Evolutionary conservation across 2,797 vertebrate species (phyloP).

Genomic region (Vultur gryphus): DNA sequence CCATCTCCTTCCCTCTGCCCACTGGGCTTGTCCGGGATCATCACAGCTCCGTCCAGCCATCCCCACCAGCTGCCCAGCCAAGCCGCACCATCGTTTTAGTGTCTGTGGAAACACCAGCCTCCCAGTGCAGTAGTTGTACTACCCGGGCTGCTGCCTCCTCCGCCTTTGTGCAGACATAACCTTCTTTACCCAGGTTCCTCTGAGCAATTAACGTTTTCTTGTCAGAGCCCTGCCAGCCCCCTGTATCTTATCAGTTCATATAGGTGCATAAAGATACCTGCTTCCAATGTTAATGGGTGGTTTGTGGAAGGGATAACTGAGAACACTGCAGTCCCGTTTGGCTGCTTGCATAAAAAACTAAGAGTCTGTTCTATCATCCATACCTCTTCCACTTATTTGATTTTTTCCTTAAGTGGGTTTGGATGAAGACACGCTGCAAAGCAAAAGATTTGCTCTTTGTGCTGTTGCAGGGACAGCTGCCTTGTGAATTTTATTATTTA

Average conservation of each 20-base stretch:
- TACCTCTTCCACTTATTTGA: not conserved
- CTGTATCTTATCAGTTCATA: not conserved
- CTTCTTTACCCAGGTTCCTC: not conserved
- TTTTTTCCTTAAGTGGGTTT: not conserved
- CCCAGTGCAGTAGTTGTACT: rapidly evolving
- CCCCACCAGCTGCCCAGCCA: not conserved
- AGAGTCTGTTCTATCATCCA: not conserved
- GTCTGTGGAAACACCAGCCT: not conserved
- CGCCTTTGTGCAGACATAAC: too few species aligned
- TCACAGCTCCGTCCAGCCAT: not conserved
- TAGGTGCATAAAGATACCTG: rapidly evolving
- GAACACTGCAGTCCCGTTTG: not conserved
- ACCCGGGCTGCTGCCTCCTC: too few species aligned
- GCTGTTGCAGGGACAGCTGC: not conserved
- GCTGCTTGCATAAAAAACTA: not conserved
- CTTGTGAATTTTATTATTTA: not conserved
- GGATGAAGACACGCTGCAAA: not conserved
- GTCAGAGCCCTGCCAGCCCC: not conserved
- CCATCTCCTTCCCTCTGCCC: not conserved
- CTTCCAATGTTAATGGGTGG: not conserved
- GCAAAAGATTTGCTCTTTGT: not conserved
- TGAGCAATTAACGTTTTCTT: not conserved
- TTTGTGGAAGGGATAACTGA: not conserved
- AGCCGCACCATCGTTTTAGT: rapidly evolving
- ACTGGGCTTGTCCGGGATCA: too few species aligned